These are phyloP conservation scores for Drosophila saltans DNA, from an alignment of 1,140 invertebrate species.

Conservation along the genomic window DNA sequence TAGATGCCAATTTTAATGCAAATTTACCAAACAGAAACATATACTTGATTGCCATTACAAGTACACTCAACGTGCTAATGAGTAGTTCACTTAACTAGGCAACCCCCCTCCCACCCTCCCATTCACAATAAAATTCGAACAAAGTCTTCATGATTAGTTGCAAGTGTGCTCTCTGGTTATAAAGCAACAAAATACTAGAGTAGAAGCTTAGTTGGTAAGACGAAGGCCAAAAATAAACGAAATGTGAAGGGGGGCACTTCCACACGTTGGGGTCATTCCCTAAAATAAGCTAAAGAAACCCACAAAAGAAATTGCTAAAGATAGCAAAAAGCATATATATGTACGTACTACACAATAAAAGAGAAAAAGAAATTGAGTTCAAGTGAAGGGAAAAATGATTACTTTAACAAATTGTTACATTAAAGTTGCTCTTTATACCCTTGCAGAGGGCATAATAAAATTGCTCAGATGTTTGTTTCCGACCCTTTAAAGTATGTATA, in stretches of 20 bases:
- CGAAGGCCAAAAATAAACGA: constrained; percentile 36
- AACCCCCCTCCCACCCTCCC: neutral
- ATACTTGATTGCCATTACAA: constrained; percentile 33
- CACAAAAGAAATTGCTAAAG: constrained; percentile 55
- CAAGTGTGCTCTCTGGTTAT: neutral
- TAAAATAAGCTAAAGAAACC: constrained; percentile 41
- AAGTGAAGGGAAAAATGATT: too few species aligned
- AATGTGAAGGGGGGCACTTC: constrained; percentile 25
- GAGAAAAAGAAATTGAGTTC: constrained; percentile 5
- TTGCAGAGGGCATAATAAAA: too few species aligned
- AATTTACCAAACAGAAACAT: constrained; percentile 42
- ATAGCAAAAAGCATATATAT: constrained; percentile 47
- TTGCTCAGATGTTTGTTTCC: too few species aligned
- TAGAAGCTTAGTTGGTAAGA: constrained; percentile 17
- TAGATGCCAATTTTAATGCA: constrained; percentile 54
- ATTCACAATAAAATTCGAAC: constrained; percentile 57
- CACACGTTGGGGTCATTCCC: constrained; percentile 35
- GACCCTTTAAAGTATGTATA: too few species aligned
- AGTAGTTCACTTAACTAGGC: constrained; percentile 30
- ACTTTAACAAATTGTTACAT: neutral
- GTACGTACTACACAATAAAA: neutral
- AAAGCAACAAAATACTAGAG: constrained; percentile 13
- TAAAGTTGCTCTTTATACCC: neutral
- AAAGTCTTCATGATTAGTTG: constrained; percentile 72
- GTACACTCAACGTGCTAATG: constrained; percentile 69